Conservation (phyloP, 2,113 vertebrate genomes). For the Speoplatyrhinus poulsoni region DNA sequence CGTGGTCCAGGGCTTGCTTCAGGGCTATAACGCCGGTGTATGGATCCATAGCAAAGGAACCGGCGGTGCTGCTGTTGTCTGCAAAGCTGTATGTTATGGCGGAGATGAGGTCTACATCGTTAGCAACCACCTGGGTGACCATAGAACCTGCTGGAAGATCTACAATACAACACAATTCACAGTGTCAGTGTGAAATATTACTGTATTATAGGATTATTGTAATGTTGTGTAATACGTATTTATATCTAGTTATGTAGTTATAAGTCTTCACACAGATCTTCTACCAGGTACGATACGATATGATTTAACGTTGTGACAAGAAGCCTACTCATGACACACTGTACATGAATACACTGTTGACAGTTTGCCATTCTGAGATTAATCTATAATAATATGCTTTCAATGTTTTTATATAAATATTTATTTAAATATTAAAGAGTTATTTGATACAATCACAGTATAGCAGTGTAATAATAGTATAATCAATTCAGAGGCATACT, state of each 20-base stretch:
- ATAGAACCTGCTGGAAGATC: slow-evolving; percentile 82
- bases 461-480: no score
- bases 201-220: neutral
- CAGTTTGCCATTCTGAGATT: neutral
- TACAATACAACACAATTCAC: slow-evolving; percentile 56
- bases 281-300: slow-evolving; percentile 77
- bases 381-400: neutral
- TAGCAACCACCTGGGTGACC: slow-evolving; percentile 81
- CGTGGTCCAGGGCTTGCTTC: slow-evolving; percentile 82
- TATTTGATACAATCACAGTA: no score
- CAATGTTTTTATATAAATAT: no score
- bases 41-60: slow-evolving; percentile 81
- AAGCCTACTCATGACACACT: no score
- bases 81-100: slow-evolving; percentile 83
- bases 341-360: no score
- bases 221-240: no score
- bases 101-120: slow-evolving; percentile 84
- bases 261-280: slow-evolving; percentile 79
- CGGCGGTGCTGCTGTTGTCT: slow-evolving; percentile 64
- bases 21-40: slow-evolving; percentile 81
- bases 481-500: no score
- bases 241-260: no score
- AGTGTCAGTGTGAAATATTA: neutral
- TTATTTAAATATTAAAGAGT: neutral
- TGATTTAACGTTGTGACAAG: no score